A percentile compares a stretch with the other conserved stretches of the same genome.
These are phyloP conservation scores for Acleris literana DNA, from an alignment of 2,888 invertebrate species.

Conservation along the genomic window DNA sequence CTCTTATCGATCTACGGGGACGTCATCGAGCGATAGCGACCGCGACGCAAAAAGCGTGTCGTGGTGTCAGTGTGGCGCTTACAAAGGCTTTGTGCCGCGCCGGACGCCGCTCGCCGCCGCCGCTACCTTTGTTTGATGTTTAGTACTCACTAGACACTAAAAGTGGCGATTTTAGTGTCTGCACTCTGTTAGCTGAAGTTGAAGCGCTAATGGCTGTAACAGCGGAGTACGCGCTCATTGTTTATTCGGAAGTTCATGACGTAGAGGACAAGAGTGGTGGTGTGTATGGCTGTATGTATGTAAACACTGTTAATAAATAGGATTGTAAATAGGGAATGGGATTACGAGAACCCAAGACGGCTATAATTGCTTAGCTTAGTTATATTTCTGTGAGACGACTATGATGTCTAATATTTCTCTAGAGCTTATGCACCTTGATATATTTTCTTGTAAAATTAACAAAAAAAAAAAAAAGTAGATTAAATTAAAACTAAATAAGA, in stretches of 20 bases:
- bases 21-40: slow-evolving; percentile 81
- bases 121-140: slow-evolving; percentile 77
- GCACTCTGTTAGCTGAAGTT: slow-evolving; percentile 57
- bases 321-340: not conserved
- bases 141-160: slow-evolving; percentile 70
- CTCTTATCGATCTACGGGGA: slow-evolving; percentile 82
- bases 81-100: slow-evolving; percentile 78
- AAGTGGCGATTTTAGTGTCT: slow-evolving; percentile 74
- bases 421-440: too few relatives aligned
- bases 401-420: too few relatives aligned
- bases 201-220: slow-evolving; percentile 48
- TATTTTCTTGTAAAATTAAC: too few relatives aligned
- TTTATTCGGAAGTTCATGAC: slow-evolving; percentile 20
- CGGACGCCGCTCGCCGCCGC: slow-evolving; percentile 78
- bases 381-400: too few relatives aligned
- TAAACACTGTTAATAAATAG: too few relatives aligned
- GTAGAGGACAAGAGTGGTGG: not conserved
- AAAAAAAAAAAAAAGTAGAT: too few relatives aligned
- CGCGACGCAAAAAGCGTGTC: slow-evolving; percentile 80
- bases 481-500: too few relatives aligned
- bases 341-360: not conserved
- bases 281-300: too few relatives aligned
- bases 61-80: slow-evolving; percentile 69
- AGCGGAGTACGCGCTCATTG: slow-evolving; percentile 27
- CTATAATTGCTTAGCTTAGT: too few relatives aligned